Evolutionary conservation across 35 echinoderm and acorn worm species (phyloP).

Genomic region (Heliocidaris erythrogramma): DNA sequence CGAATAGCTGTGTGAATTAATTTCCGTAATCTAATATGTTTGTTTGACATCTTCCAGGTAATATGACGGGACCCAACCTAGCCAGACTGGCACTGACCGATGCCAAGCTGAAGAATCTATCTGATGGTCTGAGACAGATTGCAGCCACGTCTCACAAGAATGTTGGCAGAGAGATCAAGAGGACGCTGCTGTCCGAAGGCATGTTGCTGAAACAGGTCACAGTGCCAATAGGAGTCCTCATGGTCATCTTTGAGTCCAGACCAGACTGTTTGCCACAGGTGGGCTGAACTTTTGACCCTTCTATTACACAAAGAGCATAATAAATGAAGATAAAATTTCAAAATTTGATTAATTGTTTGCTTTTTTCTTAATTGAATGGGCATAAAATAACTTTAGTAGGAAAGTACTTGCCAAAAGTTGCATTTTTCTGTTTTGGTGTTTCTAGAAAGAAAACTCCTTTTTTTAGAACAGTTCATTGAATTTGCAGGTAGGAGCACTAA

Average conservation of each 20-base stretch:
- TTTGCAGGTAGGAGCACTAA: too few relatives aligned
- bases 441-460: too few relatives aligned
- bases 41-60: slow-evolving; percentile 56
- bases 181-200: slow-evolving; percentile 74
- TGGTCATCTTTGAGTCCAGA: slow-evolving; percentile 95
- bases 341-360: too few relatives aligned
- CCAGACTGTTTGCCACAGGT: slow-evolving; percentile 98
- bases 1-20: too few relatives aligned
- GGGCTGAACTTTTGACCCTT: background rate
- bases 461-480: too few relatives aligned
- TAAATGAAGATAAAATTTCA: too few relatives aligned
- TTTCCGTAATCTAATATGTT: background rate
- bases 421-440: too few relatives aligned
- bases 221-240: slow-evolving; percentile 90
- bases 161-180: slow-evolving; percentile 80
- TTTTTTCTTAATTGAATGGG: too few relatives aligned
- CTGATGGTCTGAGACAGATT: slow-evolving; percentile 91
- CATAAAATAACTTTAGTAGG: too few relatives aligned
- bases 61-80: slow-evolving; percentile 85
- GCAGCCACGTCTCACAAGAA: slow-evolving; percentile 77
- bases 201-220: slow-evolving; percentile 80
- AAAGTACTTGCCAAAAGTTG: too few relatives aligned
- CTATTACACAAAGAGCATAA: background rate
- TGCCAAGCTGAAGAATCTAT: slow-evolving; percentile 69
- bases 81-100: slow-evolving; percentile 70